Percentiles rank a stretch among this genome's conserved stretches.
phyloP scores from a whole-genome alignment of 2,797 vertebrate species.

The Sebastiscus albofasciatus region DNA sequence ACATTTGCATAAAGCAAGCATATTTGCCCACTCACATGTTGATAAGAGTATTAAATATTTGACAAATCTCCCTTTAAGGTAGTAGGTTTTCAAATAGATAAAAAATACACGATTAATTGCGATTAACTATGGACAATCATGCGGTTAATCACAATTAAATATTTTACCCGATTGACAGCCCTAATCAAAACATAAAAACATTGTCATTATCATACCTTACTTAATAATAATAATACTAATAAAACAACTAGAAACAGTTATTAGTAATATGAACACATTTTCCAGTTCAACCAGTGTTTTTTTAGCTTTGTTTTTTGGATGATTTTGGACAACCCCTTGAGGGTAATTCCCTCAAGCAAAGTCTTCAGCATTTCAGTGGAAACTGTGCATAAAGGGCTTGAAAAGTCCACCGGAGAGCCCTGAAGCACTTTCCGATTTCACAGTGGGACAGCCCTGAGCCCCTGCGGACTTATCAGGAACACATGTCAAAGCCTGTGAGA shows the following conservation, averaged over 20 bases:
- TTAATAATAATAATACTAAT: background rate
- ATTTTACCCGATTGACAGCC: too few species aligned
- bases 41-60: too few species aligned
- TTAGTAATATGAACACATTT: background rate
- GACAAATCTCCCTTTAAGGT: too few species aligned
- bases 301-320: background rate
- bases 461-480: conserved; percentile 40
- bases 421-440: conserved; percentile 49
- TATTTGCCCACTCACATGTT: too few species aligned
- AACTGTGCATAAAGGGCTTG: conserved; percentile 57
- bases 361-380: conserved; percentile 42
- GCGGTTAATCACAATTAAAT: too few species aligned
- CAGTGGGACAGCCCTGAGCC: conserved; percentile 37
- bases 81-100: too few species aligned
- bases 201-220: background rate
- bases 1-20: too few species aligned
- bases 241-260: too few species aligned
- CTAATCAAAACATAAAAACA: background rate
- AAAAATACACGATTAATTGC: too few species aligned
- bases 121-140: too few species aligned
- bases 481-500: conserved; percentile 55
- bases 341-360: conserved; percentile 49
- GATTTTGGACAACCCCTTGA: conserved; percentile 23
- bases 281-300: background rate
- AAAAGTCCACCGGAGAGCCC: conserved; percentile 51